phyloP scores from a whole-genome alignment of 2,888 invertebrate species.

The Microdon myrmicae region DNA sequence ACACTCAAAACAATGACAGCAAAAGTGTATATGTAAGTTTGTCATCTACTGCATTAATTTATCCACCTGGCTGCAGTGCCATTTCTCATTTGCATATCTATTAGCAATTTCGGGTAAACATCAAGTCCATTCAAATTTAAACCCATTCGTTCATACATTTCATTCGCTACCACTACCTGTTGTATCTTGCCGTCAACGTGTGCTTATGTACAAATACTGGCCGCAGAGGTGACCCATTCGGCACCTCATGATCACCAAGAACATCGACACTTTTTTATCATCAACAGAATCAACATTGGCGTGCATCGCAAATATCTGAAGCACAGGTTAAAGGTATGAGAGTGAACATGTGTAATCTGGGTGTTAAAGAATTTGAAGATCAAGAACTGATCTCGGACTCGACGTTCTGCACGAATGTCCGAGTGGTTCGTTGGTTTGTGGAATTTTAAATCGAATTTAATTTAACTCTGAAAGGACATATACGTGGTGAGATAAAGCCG shows the following conservation, averaged over 20 bases:
- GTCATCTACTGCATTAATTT: too few relatives aligned
- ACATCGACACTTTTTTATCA: slow-evolving; percentile 12
- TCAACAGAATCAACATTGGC: slow-evolving; percentile 14
- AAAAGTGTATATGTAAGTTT: too few relatives aligned
- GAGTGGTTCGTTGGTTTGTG: slow-evolving; percentile 41
- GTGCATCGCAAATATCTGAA: slow-evolving; percentile 40
- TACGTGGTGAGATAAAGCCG: slow-evolving; percentile 10
- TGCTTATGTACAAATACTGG: slow-evolving; percentile 45
- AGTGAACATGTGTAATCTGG: slow-evolving; percentile 52
- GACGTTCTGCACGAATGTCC: slow-evolving; percentile 15
- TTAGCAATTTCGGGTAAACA: slow-evolving; percentile 49
- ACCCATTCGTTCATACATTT: slow-evolving; percentile 35
- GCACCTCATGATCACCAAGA: slow-evolving; percentile 39
- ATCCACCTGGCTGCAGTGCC: slow-evolving; percentile 37
- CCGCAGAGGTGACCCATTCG: slow-evolving; percentile 47
- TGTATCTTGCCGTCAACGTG: slow-evolving; percentile 14
- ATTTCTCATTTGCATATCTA: slow-evolving; percentile 49
- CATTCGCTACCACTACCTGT: slow-evolving; percentile 4
- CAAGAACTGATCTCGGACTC: slow-evolving; percentile 31
- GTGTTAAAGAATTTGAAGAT: slow-evolving; percentile 48
- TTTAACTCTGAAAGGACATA: slow-evolving; percentile 22
- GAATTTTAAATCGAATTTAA: slow-evolving; percentile 53
- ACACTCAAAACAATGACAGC: too few relatives aligned
- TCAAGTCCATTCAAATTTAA: slow-evolving; percentile 49
- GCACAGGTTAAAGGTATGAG: slow-evolving; percentile 50